Base-by-base conservation (phyloP, 2,797 vertebrate genomes). In the Chromobotia macracanthus region DNA sequence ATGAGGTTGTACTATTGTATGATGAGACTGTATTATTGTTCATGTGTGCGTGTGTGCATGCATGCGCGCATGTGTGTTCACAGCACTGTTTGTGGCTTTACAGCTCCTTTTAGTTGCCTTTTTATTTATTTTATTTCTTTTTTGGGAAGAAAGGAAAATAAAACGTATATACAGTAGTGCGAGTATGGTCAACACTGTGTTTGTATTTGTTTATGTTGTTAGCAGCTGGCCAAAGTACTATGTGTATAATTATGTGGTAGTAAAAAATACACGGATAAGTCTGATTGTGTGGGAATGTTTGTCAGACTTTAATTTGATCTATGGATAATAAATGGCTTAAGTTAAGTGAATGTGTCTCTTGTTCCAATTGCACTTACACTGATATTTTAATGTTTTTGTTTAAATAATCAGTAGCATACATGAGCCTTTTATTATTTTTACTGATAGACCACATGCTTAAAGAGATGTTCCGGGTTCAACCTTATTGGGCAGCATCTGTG, bases 211-310 rank as follows among this genome's bases (percentile, higher is more conserved):
- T 23, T 75, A 23, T 67, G 56, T 38, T 85, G 75, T 82, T 21
- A 61, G 74, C 75, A 50, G 25, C 23, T 61, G 66, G 66, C 66
- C 25, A 61, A 61, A 51, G 66, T 69, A 70, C 72, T 74, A 48
- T 31, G 31, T 84, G 78, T 35, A 84, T 87, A 82, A 79, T 5
- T 31, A 19, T 86, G 75, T 46, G 81, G 77, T 84, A 67, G 18
- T 50, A 28, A 71, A 65, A 55, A 64, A 38, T 28, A 67, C 38
- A 70, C 72, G 56, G 66, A 78, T 89, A 87, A 83, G 89, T 89
- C 88, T 69, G 80, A 77, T 86, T 90, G 80, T 82, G 75, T 87
- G 89, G 88, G 87, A 88, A 87, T 91, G 87, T 89, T 87, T 88
- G 84, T 73, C 82, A 84, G 88, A 31, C 31, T 31, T 31, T 31